Evolutionary conservation across 2,113 vertebrate species (phyloP), one percentile per base, ranked within the genome.

Genomic region (Caloenas nicobarica): DNA sequence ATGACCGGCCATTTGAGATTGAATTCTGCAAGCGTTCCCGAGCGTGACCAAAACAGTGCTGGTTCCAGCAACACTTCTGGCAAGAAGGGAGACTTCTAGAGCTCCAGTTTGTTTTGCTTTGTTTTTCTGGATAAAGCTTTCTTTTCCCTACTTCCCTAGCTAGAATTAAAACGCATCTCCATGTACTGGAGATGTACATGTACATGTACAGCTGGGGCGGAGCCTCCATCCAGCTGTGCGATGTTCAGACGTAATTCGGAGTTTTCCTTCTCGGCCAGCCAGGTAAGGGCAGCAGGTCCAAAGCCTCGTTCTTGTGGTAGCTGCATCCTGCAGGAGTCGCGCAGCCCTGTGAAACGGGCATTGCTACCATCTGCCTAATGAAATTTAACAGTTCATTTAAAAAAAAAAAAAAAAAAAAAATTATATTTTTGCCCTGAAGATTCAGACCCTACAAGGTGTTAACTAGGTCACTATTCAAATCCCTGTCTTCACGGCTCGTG

Each of bases 1-100:
- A 1, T 0, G 2, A 29, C 24, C 0, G 2, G 2, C 24, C 23
- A 11, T 34, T 22, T 5, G 36, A 13, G 51, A 22, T 4, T 12
- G 56, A 31, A 2, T 46, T 78, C 84, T 79, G 78, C 29, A 68
- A 53, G 44, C 34, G 5, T 19, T 65, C 46, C 78, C 8, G 9
- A 82, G 79, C 7, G 2, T 3, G 33, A 5, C 2, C 68, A 5
- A 6, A 24, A 73, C 87, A 44, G 16, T 16, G 23, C 70, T 50
- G 38, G 40, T 95, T 74, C 60, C 26, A 61, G 40, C 73, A 54
- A 31, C 0, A 5, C 34, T 65, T 54, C 38, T 74, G 68, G 42
- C 16, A 25, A 66, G 24, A 51, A 38, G 10, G 4, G 29, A 36
- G 4, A 4, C 25, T 91, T 57, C 73, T 57, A 22, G 56, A 89